These are phyloP conservation scores for Halisarca cf. caerulea DNA, from an alignment of 37 sponge, comb jelly and placozoan genomes.

Conservation along the genomic window DNA sequence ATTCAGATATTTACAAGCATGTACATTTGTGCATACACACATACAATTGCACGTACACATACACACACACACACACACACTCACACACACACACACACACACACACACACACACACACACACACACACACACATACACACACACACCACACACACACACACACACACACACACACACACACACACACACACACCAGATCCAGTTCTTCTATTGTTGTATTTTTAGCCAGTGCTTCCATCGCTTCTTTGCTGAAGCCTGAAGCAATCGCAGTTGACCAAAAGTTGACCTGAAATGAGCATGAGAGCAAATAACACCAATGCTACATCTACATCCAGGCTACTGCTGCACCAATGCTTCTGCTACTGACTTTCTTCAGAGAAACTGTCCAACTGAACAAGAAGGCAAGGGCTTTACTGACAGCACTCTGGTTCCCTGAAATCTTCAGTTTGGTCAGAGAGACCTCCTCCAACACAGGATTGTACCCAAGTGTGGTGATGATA, in stretches of 20 bases:
- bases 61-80: too few species aligned
- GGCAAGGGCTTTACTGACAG: not conserved
- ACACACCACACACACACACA: too few species aligned
- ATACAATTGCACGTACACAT: too few species aligned
- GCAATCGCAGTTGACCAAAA: slow-evolving; percentile 38
- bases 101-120: too few species aligned
- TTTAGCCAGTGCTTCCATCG: slow-evolving; percentile 18
- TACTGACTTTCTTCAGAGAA: slow-evolving; percentile 46
- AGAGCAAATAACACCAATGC: too few species aligned
- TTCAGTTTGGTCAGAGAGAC: slow-evolving; percentile 31
- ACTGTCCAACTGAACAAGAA: slow-evolving; percentile 52
- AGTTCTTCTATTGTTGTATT: slow-evolving; percentile 23
- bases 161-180: too few species aligned
- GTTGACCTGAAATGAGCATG: slow-evolving; percentile 15
- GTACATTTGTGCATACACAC: too few species aligned
- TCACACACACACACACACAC: too few species aligned
- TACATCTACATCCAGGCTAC: too few species aligned
- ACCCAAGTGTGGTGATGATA: slow-evolving; percentile 32
- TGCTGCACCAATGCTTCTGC: not conserved
- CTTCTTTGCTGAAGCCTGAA: slow-evolving; percentile 2
- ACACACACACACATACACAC: too few species aligned
- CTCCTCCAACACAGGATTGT: slow-evolving; percentile 53
- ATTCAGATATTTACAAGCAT: too few species aligned
- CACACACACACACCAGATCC: slow-evolving; percentile 19
- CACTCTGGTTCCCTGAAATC: not conserved